Percentiles rank a stretch among this genome's conserved stretches.
Evolutionary conservation across 1,140 invertebrate genomes (phyloP).

Genomic region (Dinothrombium tinctorium): DNA sequence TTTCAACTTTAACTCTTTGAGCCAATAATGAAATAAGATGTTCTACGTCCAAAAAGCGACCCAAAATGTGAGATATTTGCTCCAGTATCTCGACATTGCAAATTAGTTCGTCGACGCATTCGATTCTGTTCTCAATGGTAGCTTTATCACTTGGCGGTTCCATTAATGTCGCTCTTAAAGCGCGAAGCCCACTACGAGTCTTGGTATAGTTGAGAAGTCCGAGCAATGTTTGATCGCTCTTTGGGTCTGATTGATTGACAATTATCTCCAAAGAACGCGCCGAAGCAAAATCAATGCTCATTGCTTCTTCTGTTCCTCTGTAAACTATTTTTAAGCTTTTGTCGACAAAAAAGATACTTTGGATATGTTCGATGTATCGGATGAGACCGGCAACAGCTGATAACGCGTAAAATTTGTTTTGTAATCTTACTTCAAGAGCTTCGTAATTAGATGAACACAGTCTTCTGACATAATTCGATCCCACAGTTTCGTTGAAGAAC

Average conservation of each 20-base stretch:
- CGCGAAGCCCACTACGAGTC: constrained; percentile 45
- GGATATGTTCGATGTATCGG: constrained; percentile 54
- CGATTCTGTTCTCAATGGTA: constrained; percentile 38
- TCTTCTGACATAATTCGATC: constrained; percentile 32
- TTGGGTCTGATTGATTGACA: constrained; percentile 24
- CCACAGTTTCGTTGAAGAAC: constrained; percentile 50
- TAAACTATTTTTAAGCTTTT: constrained; percentile 56
- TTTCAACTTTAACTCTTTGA: constrained; percentile 31
- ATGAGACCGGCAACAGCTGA: constrained; percentile 50
- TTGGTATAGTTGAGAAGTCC: constrained; percentile 49
- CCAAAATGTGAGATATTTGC: constrained; percentile 23
- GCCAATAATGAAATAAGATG: constrained; percentile 32
- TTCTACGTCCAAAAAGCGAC: constrained; percentile 34
- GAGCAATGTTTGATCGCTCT: constrained; percentile 30
- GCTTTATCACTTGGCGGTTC: constrained; percentile 25
- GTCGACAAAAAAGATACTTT: constrained; percentile 45
- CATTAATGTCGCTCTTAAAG: constrained; percentile 33
- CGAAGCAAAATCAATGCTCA: constrained; percentile 33
- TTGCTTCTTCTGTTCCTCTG: constrained; percentile 52
- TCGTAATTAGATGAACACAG: constrained; percentile 41
- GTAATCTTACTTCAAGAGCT: constrained; percentile 41
- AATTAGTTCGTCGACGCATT: constrained; percentile 47
- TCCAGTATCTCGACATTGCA: constrained; percentile 22
- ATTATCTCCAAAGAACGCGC: constrained; percentile 47
- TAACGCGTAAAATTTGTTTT: constrained; percentile 58